Conservation (phyloP, 2,113 vertebrate species). For the Lepisosteus oculatus region DNA sequence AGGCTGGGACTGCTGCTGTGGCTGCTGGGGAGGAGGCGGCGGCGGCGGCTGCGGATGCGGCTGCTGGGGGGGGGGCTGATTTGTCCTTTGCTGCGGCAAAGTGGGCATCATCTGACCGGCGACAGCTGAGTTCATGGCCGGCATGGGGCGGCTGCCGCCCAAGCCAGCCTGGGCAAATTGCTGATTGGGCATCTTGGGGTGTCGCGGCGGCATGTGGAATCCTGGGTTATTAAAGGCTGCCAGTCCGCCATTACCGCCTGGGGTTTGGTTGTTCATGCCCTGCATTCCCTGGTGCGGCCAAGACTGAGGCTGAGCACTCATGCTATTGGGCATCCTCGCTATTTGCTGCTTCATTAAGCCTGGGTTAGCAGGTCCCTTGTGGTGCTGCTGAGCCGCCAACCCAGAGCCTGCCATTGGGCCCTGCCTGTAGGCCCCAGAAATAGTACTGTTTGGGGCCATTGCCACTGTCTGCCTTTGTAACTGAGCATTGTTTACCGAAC, state of each 20-base stretch:
- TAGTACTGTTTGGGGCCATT: conserved; percentile 52
- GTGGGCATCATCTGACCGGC: conserved; percentile 76
- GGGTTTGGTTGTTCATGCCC: conserved; percentile 68
- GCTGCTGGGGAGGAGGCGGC: conserved; percentile 65
- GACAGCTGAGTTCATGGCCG: conserved; percentile 65
- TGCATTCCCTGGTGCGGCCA: conserved; percentile 84
- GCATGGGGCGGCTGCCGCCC: conserved; percentile 67
- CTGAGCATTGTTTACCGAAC: conserved; percentile 49
- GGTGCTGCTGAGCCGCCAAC: conserved; percentile 70
- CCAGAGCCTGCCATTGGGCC: conserved; percentile 67
- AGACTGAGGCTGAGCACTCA: conserved; percentile 66
- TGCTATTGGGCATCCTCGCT: conserved; percentile 65
- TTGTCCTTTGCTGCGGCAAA: conserved; percentile 61
- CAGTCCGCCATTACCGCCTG: conserved; percentile 58
- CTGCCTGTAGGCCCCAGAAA: conserved; percentile 77
- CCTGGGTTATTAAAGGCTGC: conserved; percentile 66
- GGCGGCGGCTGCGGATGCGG: conserved; percentile 60
- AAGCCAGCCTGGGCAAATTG: conserved; percentile 71
- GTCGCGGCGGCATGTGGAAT: conserved; percentile 85
- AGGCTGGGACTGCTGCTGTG: conserved; percentile 71
- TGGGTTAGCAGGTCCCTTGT: conserved; percentile 75
- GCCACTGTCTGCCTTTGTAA: conserved; percentile 69
- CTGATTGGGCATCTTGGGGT: conserved; percentile 77
- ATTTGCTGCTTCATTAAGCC: conserved; percentile 77
- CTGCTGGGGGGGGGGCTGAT: conserved; percentile 37